A percentile compares a stretch with the other conserved stretches of the same genome.
Conservation (phyloP, 2,113 vertebrate species). For the Dascyllus trimaculatus region DNA sequence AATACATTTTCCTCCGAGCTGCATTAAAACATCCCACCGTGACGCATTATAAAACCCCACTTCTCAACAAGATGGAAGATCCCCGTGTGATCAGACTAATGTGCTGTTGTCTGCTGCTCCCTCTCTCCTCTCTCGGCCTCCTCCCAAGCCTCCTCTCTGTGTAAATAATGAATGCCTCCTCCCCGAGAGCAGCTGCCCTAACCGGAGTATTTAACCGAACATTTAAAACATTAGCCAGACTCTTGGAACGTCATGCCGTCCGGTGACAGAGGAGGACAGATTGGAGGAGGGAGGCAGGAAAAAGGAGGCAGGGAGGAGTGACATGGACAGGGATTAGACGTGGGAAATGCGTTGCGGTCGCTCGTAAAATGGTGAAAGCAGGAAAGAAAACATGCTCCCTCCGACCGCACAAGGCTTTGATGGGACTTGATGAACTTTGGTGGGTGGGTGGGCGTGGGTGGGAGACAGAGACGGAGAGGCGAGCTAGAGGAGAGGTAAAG, state of each 20-base stretch:
- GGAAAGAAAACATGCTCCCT: conserved; percentile 69
- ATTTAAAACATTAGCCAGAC: conserved; percentile 67
- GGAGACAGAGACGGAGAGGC: conserved; percentile 28
- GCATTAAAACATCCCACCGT: conserved; percentile 46
- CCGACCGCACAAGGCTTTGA: conserved; percentile 63
- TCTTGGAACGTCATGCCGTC: conserved; percentile 44
- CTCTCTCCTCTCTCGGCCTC: conserved; percentile 3
- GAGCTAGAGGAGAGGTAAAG: conserved; percentile 19
- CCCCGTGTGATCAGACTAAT: conserved; percentile 63
- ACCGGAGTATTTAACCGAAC: conserved; percentile 64
- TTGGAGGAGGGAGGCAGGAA: conserved; percentile 42
- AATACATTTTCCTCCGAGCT: conserved; percentile 23
- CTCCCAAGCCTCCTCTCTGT: conserved; percentile 22
- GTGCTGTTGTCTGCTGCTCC: conserved; percentile 45
- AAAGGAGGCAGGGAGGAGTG: conserved; percentile 53
- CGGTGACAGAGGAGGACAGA: conserved; percentile 49
- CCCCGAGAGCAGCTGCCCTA: conserved; percentile 38
- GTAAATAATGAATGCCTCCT: conserved; percentile 71
- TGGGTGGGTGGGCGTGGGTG: conserved; percentile 54
- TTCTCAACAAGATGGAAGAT: conserved; percentile 54
- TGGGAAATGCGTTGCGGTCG: conserved; percentile 52
- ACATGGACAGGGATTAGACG: conserved; percentile 34
- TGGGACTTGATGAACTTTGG: conserved; percentile 68
- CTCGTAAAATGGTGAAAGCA: conserved; percentile 64
- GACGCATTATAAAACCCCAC: conserved; percentile 45